A percentile compares a stretch with the other conserved stretches of the same genome.
phyloP scores from a whole-genome alignment of 2,888 invertebrate genomes.

The Stegana nigrithorax region DNA sequence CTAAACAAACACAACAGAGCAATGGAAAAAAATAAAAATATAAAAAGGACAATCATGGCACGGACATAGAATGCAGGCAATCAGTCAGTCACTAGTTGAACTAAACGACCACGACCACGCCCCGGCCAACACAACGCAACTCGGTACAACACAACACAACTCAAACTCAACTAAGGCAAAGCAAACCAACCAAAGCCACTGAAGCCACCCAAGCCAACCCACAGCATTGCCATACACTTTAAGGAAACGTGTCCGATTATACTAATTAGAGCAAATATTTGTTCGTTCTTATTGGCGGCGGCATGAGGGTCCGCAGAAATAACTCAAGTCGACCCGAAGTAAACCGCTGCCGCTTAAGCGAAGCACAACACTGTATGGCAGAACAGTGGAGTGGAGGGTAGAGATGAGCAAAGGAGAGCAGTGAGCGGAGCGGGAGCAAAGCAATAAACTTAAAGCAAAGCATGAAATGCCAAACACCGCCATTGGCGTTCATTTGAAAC shows the following conservation, averaged over 20 bases:
- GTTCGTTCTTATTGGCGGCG: not conserved
- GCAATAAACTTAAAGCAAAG: no score
- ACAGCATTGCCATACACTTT: not conserved
- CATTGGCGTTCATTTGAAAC: no score
- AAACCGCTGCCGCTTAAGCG: no score
- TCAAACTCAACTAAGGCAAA: not conserved
- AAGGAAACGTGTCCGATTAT: slow-evolving; percentile 8
- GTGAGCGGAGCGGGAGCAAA: no score
- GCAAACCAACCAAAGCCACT: not conserved
- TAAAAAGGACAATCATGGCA: not conserved
- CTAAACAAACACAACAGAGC: no score
- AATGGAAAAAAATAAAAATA: no score
- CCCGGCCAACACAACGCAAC: not conserved
- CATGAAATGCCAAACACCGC: no score
- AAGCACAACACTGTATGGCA: no score
- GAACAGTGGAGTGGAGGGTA: no score
- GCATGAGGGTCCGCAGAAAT: not conserved
- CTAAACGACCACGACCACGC: not conserved
- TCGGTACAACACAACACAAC: not conserved
- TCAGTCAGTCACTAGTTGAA: not conserved
- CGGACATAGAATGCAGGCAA: not conserved
- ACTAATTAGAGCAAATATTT: slow-evolving; percentile 12
- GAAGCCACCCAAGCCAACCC: not conserved
- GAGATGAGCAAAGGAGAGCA: no score
- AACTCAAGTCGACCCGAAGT: no score